Conservation (phyloP, 1,140 invertebrate genomes). For the Drosophila elegans region DNA sequence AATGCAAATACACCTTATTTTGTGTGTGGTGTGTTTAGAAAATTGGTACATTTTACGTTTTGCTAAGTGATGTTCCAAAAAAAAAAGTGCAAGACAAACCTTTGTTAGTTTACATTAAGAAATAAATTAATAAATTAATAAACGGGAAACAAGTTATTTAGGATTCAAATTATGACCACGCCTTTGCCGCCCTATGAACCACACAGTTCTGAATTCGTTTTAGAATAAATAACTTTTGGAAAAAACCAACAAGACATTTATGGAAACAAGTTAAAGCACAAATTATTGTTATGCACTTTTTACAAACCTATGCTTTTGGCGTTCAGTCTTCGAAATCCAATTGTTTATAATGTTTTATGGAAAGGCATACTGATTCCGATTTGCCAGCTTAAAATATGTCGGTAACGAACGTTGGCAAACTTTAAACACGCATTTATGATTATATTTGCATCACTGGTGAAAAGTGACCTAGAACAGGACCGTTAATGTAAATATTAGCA, state of each 20-base stretch:
- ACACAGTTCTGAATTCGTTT: too few species aligned
- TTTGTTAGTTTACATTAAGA: too few species aligned
- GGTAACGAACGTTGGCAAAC: too few species aligned
- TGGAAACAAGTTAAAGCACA: neutral
- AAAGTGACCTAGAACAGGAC: neutral
- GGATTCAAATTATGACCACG: neutral
- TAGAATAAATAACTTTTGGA: neutral
- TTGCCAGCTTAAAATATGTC: neutral
- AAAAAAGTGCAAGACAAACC: too few species aligned
- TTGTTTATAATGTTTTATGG: conserved; percentile 7
- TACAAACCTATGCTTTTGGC: conserved; percentile 23
- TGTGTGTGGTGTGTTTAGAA: too few species aligned
- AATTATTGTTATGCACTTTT: too few species aligned
- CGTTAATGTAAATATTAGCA: neutral
- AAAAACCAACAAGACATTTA: neutral
- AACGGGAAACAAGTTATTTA: neutral
- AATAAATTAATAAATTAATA: neutral
- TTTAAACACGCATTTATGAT: conserved; percentile 4
- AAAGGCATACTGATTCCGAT: neutral
- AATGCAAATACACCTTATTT: too few species aligned
- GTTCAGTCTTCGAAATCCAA: conserved; percentile 29
- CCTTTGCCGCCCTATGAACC: neutral
- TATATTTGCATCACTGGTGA: conserved; percentile 3
- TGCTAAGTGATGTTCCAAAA: too few species aligned
- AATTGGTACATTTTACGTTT: too few species aligned